phyloP scores from a whole-genome alignment of 2,113 vertebrate species.

The Hucho hucho region DNA sequence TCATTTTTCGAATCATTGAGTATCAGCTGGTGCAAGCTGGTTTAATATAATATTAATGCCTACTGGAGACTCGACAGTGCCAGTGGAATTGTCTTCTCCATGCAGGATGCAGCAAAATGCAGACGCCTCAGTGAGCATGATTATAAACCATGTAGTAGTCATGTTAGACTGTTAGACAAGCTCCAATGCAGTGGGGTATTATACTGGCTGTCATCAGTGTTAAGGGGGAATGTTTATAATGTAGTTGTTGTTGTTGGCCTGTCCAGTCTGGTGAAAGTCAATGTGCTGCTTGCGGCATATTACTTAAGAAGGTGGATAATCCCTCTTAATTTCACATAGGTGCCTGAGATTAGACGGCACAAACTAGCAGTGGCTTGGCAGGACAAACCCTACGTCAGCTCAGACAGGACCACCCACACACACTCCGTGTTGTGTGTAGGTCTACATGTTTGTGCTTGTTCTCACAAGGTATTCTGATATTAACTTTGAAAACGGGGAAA shows the following conservation, averaged over 20 bases:
- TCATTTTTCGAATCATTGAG: background rate
- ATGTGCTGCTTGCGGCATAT: conserved; percentile 41
- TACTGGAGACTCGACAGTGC: background rate
- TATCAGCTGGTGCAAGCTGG: background rate
- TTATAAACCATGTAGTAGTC: conserved; percentile 46
- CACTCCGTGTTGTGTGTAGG: background rate
- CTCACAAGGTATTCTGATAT: conserved; percentile 10
- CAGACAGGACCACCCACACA: conserved; percentile 7
- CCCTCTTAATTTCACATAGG: conserved; percentile 55
- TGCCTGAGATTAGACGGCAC: conserved; percentile 51
- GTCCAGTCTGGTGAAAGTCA: conserved; percentile 33
- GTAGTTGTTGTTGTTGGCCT: conserved; percentile 50
- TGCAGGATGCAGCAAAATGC: background rate
- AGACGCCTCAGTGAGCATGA: conserved; percentile 15
- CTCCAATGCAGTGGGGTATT: conserved; percentile 32
- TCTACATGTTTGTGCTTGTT: background rate
- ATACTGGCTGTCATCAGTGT: conserved; percentile 46
- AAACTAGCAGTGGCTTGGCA: conserved; percentile 31
- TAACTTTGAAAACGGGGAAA: background rate
- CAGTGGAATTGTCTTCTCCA: conserved; percentile 10
- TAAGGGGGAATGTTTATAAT: conserved; percentile 56
- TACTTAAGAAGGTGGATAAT: conserved; percentile 54
- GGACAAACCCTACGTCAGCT: conserved; percentile 9
- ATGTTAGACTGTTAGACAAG: too few relatives aligned
- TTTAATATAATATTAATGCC: conserved; percentile 1